phyloP scores from a whole-genome alignment of 2,113 vertebrate genomes.

The Thunnus thynnus region DNA sequence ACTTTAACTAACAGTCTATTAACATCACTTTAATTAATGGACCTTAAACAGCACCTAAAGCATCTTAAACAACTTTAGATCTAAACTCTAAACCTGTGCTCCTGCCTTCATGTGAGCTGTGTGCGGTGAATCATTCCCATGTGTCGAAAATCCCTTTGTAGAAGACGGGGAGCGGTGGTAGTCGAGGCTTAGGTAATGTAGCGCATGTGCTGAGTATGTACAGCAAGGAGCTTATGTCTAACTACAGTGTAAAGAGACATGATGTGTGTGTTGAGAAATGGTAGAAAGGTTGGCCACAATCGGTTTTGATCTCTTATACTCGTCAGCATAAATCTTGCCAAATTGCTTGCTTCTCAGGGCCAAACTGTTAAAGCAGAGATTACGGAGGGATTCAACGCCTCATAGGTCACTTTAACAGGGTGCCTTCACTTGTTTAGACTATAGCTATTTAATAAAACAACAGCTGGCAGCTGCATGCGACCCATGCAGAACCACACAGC shows the following conservation, averaged over 20 bases:
- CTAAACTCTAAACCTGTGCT: conserved; percentile 20
- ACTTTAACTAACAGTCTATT: conserved; percentile 41
- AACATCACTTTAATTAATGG: conserved; percentile 37
- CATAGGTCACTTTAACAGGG: conserved; percentile 23
- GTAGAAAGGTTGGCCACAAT: conserved; percentile 16
- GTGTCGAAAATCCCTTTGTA: conserved; percentile 30
- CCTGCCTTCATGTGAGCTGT: background rate
- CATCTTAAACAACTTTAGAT: conserved; percentile 20
- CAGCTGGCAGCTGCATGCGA: conserved; percentile 29
- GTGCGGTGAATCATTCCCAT: conserved; percentile 32
- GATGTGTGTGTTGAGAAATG: background rate
- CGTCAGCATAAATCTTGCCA: conserved; percentile 28
- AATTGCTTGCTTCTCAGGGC: conserved; percentile 24
- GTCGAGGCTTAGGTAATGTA: conserved; percentile 13
- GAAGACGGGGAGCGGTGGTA: conserved; percentile 9
- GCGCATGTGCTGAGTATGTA: conserved; percentile 32
- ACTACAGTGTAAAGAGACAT: background rate
- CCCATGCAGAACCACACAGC: background rate
- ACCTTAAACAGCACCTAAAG: conserved; percentile 2
- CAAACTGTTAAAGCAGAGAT: conserved; percentile 48
- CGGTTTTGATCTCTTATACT: conserved; percentile 43
- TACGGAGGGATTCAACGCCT: conserved; percentile 8
- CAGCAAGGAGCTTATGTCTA: background rate
- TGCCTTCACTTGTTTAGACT: conserved; percentile 31
- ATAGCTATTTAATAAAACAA: conserved; percentile 26